Conservation (phyloP, 2,888 invertebrate genomes). For the Caenorhabditis sinica region DNA sequence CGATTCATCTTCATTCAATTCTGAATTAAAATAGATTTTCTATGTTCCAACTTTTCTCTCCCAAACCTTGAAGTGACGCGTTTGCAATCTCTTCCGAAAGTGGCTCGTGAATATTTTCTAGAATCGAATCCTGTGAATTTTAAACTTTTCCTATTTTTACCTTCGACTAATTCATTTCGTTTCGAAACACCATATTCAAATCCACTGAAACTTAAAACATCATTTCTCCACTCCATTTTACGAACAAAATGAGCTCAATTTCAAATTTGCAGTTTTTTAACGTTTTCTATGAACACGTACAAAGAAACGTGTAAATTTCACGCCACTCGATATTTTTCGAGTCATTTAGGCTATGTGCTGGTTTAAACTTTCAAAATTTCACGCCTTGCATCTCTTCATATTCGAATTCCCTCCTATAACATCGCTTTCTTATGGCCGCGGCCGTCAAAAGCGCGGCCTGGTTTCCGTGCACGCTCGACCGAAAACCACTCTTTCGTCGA, state of each 20-base stretch:
- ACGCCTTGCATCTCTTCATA: background rate
- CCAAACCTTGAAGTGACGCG: background rate
- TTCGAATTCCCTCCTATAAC: background rate
- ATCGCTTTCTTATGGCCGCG: constrained; percentile 28
- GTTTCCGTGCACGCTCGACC: constrained; percentile 58
- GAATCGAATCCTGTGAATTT: background rate
- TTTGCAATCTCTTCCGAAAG: background rate
- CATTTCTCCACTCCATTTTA: constrained; percentile 59
- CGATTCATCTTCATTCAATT: background rate
- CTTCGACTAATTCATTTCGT: background rate
- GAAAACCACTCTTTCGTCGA: constrained; percentile 69
- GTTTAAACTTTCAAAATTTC: background rate
- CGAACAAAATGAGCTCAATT: background rate
- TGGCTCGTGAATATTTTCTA: background rate
- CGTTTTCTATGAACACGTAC: background rate
- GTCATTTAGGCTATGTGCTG: background rate
- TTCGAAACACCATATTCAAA: constrained; percentile 51
- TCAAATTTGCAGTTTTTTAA: background rate
- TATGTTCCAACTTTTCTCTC: background rate
- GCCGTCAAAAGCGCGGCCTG: constrained; percentile 55
- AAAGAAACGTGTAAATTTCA: background rate
- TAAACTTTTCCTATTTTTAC: background rate
- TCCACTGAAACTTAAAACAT: constrained; percentile 54
- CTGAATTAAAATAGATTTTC: background rate
- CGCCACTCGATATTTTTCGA: too few relatives aligned